Evolutionary conservation across 2,113 vertebrate genomes (phyloP), one percentile per base, ranked within the genome.

Genomic region (Neotragus pygmaeus): DNA sequence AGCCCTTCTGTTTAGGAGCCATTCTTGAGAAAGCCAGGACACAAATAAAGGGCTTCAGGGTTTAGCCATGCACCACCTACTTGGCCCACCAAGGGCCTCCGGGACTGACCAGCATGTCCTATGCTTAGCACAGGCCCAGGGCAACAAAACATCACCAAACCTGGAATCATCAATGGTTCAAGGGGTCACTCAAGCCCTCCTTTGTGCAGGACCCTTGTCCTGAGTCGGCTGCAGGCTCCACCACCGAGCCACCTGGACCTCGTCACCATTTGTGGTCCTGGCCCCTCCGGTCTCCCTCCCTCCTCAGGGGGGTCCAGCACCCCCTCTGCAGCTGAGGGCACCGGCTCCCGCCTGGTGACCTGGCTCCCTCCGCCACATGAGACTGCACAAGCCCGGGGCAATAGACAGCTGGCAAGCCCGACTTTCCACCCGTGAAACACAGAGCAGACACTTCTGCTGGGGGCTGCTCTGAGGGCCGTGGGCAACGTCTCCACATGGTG

Each of bases 161-260:
- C 82, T 75, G 47, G 8, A 39, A n/a, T 27, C 7, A 9, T 14
- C 39, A 39, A 19, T 0, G 0, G 15, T 13, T 12, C 4, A 7
- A 53, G 30, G 16, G 15, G 57, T 90, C 75, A 43, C 36, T 25
- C 1, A 2, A n/a, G n/a, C 11, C 43, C 45, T 23, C 64, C 7
- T 33, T 36, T 6, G 11, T 25, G 5, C 33, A 12, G 7, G 47
- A 16, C 30, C 21, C 64, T 3, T 0, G 7, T 2, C 51, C 85
- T 0, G 2, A 27, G 53, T 58, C 5, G 1, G 53, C 21, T 36
- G 17, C 21, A 47, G 64, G 19, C 25, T 11, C 17, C 14, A 14
- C 57, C 55, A 4, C 6, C 0, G 0, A 17, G 57, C 70, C n/a
- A 5, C 19, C 88, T 55, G 23, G 6, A 47, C 9, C 82, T 17